A percentile compares a stretch with the other conserved stretches of the same genome.
These are phyloP conservation scores for Pseudocheirus occidentalis DNA, from an alignment of 2,797 vertebrate species.

Conservation along the genomic window DNA sequence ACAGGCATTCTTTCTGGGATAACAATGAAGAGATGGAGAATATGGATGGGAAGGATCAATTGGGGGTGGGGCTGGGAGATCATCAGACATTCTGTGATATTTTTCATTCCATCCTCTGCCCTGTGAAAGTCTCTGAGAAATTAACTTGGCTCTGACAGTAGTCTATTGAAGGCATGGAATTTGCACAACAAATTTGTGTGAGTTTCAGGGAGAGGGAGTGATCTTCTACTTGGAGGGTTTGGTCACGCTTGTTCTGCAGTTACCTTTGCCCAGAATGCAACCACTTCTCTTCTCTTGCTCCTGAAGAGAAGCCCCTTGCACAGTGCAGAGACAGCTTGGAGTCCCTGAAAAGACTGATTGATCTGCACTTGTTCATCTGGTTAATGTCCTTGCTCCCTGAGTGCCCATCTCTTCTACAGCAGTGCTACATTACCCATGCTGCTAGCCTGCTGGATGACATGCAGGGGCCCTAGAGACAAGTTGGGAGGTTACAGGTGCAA, in stretches of 20 bases:
- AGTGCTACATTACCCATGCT: slow-evolving; percentile 57
- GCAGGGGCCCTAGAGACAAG: slow-evolving; percentile 36
- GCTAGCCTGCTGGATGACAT: slow-evolving; percentile 21
- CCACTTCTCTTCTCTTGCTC: not conserved
- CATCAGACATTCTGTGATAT: not conserved
- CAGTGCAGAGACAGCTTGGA: not conserved
- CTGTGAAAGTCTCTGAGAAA: not conserved
- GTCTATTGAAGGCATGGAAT: fast-evolving
- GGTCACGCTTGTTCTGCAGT: not conserved
- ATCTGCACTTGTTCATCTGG: slow-evolving; percentile 52
- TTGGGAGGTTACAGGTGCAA: slow-evolving; percentile 70
- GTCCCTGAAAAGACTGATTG: slow-evolving; percentile 62
- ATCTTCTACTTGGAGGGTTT: not conserved
- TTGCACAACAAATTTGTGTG: not conserved
- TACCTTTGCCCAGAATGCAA: not conserved
- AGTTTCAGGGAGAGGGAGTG: too few relatives aligned
- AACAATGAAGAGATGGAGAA: not conserved
- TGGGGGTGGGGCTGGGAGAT: not conserved
- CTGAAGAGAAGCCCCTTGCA: not conserved
- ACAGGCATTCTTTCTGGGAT: not conserved
- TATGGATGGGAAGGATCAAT: not conserved
- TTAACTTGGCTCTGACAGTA: not conserved
- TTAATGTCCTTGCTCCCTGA: slow-evolving; percentile 63
- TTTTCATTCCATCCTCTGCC: not conserved
- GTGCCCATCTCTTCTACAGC: slow-evolving; percentile 20